Percentiles rank a stretch among this genome's conserved stretches.
Evolutionary conservation across 2,113 vertebrate species (phyloP).

Genomic region (Dasyurus viverrinus): DNA sequence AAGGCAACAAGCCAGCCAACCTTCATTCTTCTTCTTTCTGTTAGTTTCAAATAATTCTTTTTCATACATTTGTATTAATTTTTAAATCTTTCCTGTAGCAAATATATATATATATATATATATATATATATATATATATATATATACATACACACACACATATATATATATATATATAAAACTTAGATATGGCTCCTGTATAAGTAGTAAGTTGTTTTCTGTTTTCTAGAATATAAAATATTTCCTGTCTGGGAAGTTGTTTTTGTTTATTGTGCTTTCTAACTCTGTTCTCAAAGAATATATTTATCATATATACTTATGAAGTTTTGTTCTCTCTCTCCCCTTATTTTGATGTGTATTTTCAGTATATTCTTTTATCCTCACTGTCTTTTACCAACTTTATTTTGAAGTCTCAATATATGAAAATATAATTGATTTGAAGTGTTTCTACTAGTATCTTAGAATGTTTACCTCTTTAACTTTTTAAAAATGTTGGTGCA

Average conservation of each 20-base stretch:
- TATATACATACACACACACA: no score
- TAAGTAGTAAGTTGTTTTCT: not conserved
- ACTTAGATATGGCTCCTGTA: not conserved
- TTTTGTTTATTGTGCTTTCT: not conserved
- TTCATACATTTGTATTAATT: not conserved
- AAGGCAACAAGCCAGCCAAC: not conserved
- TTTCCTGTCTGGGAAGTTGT: not conserved
- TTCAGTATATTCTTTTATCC: not conserved
- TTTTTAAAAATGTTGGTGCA: no score
- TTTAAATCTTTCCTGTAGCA: not conserved
- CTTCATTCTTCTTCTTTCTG: not conserved
- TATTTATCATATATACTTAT: not conserved
- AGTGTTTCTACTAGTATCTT: no score
- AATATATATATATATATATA: not conserved
- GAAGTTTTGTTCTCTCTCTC: not conserved
- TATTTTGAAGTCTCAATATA: not conserved
- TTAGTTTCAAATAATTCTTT: not conserved
- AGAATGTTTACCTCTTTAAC: no score
- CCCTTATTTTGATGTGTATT: not conserved
- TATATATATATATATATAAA: not conserved
- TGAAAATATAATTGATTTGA: not conserved
- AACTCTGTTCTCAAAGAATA: not conserved
- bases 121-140: no score
- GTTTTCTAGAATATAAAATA: not conserved
- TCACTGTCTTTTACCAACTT: not conserved